phyloP scores from a whole-genome alignment of 2,797 vertebrate species.

The Platyrinchus mystaceus region DNA sequence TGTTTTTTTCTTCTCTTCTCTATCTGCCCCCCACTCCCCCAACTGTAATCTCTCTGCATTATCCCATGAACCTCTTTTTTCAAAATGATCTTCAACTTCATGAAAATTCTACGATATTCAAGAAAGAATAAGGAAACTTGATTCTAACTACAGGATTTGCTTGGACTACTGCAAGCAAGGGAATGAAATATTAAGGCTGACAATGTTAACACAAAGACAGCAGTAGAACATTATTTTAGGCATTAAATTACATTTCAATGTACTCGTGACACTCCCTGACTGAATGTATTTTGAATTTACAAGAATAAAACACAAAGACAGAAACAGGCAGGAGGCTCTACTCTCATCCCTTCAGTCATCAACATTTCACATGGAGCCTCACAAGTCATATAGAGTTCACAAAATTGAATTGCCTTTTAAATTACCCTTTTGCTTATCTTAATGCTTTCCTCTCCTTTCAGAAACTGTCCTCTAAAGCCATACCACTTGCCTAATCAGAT shows the following conservation, averaged over 20 bases:
- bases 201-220: background rate
- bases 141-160: background rate
- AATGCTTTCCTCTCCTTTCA: slow-evolving; percentile 30
- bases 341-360: slow-evolving; percentile 48
- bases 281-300: background rate
- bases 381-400: slow-evolving; percentile 57
- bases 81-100: background rate
- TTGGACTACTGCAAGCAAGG: background rate
- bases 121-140: background rate
- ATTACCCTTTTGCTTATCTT: slow-evolving; percentile 26
- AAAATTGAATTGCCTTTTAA: slow-evolving; percentile 66
- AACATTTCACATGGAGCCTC: slow-evolving; percentile 41
- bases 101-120: background rate
- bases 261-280: background rate
- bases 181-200: slow-evolving; percentile 27
- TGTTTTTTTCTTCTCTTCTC: background rate
- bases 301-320: background rate
- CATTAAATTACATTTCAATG: slow-evolving; percentile 22
- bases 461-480: background rate
- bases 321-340: background rate
- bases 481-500: slow-evolving; percentile 25
- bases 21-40: fast-evolving
- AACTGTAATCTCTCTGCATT: background rate
- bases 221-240: background rate
- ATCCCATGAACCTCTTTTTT: background rate